Percentiles rank a stretch among this genome's conserved stretches.
Evolutionary conservation across 2,888 invertebrate genomes (phyloP).

Genomic region (Drosophila formosana): DNA sequence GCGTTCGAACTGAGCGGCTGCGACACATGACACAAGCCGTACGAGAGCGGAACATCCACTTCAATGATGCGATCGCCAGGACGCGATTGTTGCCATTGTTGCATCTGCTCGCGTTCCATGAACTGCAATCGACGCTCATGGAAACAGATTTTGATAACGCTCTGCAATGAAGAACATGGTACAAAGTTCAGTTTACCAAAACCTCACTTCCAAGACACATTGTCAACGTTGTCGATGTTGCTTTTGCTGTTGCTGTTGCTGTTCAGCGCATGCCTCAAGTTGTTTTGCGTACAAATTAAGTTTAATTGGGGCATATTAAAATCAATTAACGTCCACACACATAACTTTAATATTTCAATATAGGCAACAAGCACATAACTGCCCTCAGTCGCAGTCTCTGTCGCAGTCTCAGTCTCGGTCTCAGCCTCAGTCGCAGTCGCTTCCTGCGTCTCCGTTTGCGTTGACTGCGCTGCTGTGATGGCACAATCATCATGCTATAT

Average conservation of each 20-base stretch:
- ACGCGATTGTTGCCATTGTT: constrained; percentile 94
- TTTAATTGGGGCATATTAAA: constrained; percentile 82
- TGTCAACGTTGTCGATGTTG: not conserved
- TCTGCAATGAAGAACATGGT: constrained; percentile 84
- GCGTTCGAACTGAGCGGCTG: constrained; percentile 89
- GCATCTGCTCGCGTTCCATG: constrained; percentile 97
- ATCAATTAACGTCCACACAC: constrained; percentile 74
- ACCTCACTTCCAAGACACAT: constrained; percentile 20
- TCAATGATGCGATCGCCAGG: constrained; percentile 97
- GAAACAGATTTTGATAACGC: constrained; percentile 96
- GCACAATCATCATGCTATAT: constrained; percentile 14
- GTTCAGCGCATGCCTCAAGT: constrained; percentile 38
- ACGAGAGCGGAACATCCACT: constrained; percentile 96
- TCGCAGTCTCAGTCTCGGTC: constrained; percentile 12
- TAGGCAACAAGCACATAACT: constrained; percentile 30
- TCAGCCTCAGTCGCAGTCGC: constrained; percentile 17
- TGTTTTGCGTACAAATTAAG: constrained; percentile 70
- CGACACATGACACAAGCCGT: constrained; percentile 94
- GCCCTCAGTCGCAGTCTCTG: constrained; percentile 24
- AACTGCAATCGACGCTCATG: constrained; percentile 98
- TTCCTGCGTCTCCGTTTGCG: not conserved
- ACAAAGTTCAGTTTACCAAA: constrained; percentile 39
- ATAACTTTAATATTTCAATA: constrained; percentile 39
- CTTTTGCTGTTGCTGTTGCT: constrained; percentile 12
- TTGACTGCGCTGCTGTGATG: constrained; percentile 13